Percentiles rank a stretch among this genome's conserved stretches.
phyloP scores from a whole-genome alignment of 2,113 vertebrate genomes.

The Castor canadensis region DNA sequence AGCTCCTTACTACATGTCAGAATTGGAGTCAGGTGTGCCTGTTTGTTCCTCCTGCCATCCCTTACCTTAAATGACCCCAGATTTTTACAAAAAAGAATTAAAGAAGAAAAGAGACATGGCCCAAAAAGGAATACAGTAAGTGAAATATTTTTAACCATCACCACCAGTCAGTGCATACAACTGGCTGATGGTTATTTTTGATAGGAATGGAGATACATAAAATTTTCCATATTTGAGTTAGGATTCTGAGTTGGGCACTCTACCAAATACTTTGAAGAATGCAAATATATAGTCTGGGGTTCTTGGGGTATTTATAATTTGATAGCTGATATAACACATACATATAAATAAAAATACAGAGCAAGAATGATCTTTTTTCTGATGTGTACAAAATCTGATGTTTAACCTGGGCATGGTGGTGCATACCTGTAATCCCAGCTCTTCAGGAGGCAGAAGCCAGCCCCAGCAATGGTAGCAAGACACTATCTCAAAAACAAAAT shows the following conservation, averaged over 20 bases:
- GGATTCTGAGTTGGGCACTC: background rate
- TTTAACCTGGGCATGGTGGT: too few species aligned
- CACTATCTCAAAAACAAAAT: too few species aligned
- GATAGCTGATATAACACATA: background rate
- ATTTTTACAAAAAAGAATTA: background rate
- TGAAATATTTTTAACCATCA: background rate
- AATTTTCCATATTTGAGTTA: background rate
- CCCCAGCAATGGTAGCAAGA: too few species aligned
- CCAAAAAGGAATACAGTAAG: background rate
- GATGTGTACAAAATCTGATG: background rate
- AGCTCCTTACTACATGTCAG: background rate
- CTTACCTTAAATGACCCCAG: constrained; percentile 17
- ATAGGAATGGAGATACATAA: background rate
- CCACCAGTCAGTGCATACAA: background rate
- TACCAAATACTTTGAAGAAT: background rate
- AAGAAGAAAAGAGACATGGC: background rate
- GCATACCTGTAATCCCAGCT: too few species aligned
- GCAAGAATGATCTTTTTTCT: background rate
- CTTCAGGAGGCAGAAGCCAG: too few species aligned
- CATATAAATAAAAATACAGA: constrained; percentile 1
- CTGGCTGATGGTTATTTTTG: background rate
- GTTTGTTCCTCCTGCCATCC: background rate
- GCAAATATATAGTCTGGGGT: background rate
- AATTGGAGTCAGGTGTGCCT: background rate
- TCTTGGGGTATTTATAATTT: background rate